Conservation (phyloP, 1,140 invertebrate genomes). For the Stenopsyche tienmushanensis region DNA sequence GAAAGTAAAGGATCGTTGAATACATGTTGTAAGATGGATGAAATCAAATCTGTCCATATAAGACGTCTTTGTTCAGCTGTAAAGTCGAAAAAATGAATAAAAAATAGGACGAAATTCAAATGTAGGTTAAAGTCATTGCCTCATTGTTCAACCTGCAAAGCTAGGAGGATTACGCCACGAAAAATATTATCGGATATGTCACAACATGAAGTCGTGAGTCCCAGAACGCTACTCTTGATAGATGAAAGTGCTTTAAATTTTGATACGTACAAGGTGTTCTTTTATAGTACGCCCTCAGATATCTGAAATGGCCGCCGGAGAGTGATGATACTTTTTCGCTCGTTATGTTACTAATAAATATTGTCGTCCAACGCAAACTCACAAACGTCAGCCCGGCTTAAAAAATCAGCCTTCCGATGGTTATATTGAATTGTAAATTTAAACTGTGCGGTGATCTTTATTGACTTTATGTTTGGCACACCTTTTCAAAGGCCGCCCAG, state of each 20-base stretch:
- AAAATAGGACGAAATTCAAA: too few species aligned
- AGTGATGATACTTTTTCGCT: conserved; percentile 7
- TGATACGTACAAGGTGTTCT: neutral
- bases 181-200: too few species aligned
- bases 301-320: neutral
- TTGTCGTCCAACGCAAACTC: conserved; percentile 3
- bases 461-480: conserved; percentile 31
- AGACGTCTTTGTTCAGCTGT: too few species aligned
- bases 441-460: conserved; percentile 20
- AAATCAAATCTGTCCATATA: too few species aligned
- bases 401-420: conserved; percentile 14
- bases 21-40: too few species aligned
- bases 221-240: too few species aligned
- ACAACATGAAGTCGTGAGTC: too few species aligned
- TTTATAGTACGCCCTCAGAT: neutral
- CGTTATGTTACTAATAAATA: conserved; percentile 17
- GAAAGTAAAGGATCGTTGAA: too few species aligned
- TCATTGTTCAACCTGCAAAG: too few species aligned
- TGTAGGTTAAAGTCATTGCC: too few species aligned
- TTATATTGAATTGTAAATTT: conserved; percentile 23
- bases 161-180: too few species aligned
- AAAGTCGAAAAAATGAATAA: too few species aligned
- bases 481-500: conserved; percentile 22
- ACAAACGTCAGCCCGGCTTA: conserved; percentile 14
- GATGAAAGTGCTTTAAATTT: neutral